Conservation (phyloP, 2,113 vertebrate species). For the Vanacampus margaritifer region DNA sequence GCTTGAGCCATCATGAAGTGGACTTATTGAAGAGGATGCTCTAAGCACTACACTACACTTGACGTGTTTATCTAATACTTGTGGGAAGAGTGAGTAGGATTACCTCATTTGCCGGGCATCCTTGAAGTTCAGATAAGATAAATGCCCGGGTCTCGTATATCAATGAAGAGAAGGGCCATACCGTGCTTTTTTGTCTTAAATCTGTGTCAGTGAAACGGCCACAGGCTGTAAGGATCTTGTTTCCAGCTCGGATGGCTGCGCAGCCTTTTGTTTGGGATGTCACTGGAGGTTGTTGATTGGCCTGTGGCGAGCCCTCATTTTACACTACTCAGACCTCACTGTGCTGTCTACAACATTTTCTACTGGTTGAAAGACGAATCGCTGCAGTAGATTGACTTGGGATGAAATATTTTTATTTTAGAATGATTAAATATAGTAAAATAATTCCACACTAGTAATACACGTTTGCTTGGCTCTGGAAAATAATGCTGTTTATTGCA, state of each 20-base stretch:
- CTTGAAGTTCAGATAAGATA: neutral
- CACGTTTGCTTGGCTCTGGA: no score
- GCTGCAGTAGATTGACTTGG: no score
- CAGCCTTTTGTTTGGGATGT: conserved; percentile 42
- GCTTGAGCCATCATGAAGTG: neutral
- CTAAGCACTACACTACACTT: neutral
- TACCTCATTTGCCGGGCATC: neutral
- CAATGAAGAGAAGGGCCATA: neutral
- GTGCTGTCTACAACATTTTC: neutral
- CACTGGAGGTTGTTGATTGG: conserved; percentile 32
- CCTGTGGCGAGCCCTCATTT: neutral
- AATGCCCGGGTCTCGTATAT: conserved; percentile 13
- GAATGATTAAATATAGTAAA: no score
- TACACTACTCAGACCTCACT: neutral
- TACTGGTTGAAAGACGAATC: no score
- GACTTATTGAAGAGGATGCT: neutral
- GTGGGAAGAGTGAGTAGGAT: neutral
- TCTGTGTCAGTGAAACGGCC: conserved; percentile 26
- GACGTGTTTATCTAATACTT: neutral
- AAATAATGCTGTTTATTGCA: no score
- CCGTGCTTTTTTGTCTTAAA: conserved; percentile 2
- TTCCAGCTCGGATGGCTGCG: conserved; percentile 14
- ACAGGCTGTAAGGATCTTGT: conserved; percentile 33
- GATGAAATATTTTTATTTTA: no score
- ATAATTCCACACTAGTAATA: no score